Evolutionary conservation across 23 tunicate genomes (phyloP).

Genomic region (Botrylloides violaceus): DNA sequence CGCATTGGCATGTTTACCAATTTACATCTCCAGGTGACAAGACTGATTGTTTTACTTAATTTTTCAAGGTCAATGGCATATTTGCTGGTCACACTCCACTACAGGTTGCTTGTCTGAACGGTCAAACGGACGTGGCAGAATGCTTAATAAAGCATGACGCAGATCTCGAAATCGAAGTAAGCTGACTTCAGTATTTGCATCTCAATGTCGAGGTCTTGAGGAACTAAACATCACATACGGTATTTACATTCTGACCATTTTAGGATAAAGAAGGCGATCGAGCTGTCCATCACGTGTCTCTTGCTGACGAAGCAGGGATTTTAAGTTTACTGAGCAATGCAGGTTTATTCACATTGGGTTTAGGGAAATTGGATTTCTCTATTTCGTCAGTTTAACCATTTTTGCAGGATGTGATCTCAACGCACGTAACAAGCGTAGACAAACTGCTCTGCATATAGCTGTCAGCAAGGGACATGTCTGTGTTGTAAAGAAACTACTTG

Average conservation of each 20-base stretch:
- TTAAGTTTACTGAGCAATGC: conserved; percentile 56
- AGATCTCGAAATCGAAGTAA: conserved; percentile 81
- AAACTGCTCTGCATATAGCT: conserved; percentile 87
- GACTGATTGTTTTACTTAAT: no score
- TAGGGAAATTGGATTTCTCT: not conserved
- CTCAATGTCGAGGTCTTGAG: no score
- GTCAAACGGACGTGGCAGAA: conserved; percentile 61
- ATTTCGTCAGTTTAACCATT: not conserved
- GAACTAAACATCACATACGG: no score
- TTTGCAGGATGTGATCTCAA: conserved; percentile 84
- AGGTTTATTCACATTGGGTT: conserved; percentile 37
- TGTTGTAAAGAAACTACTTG: conserved; percentile 73
- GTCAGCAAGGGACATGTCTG: conserved; percentile 90
- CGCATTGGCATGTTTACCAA: no score
- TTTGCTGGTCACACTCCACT: conserved; percentile 84
- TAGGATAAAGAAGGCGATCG: conserved; percentile 96
- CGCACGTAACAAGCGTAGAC: conserved; percentile 92
- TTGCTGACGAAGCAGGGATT: conserved; percentile 78
- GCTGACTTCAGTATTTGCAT: no score
- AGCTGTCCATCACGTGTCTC: conserved; percentile 78
- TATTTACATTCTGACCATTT: no score
- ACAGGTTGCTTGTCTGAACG: conserved; percentile 90
- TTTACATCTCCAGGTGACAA: no score
- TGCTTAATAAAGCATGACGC: conserved; percentile 73
- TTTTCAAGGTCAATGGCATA: conserved; percentile 65